Base-by-base conservation (phyloP, 2,888 invertebrate genomes). In the Nowickia ferox region DNA sequence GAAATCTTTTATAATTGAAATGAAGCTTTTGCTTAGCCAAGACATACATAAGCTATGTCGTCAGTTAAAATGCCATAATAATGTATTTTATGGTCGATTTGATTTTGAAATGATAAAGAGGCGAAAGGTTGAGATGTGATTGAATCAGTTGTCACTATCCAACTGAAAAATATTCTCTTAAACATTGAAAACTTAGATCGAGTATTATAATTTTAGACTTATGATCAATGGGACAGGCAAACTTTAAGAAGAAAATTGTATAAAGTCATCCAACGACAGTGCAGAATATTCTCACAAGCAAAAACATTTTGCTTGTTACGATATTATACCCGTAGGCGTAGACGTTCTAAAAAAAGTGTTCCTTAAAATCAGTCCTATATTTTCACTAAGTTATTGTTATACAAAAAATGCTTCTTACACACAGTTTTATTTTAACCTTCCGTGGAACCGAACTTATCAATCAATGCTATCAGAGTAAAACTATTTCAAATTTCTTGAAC, bases 121-220 rank as follows among this genome's bases (percentile, higher is more conserved):
- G 15, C 66, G 61, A 30, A 53, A 51, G 15, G 13, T 55, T 46
- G 53, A 38, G 19, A 68, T 61, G 66, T 75, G 19, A 42, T 75
- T 53, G 42, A 81, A 68, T 81, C 75, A 81, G 81, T 81, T 81
- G 81, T 81, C 81, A 81, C 81, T 61, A 81, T 81, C 81, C 75
- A 81, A 75, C 68, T 75, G 74, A 68, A 74, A 61, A n/a, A 46
- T 81, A 44, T 53, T 38, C 51, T 51, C n/a, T 38, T 19, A 44
- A 66, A 9, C 72, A n/a, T 48, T 59, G 0, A 9, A 51, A 53
- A 17, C 63, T 15, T 10, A 48, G 38, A 55, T 15, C 1, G 71
- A 63, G 65, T 55, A 65, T 65, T 46, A 9, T 19, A 46, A 13
- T 38, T 22, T 30, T 63, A 71, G 13, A 55, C 13, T 44, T 51